phyloP scores from a whole-genome alignment of 2,113 vertebrate genomes.

The Oncorhynchus gorbuscha region DNA sequence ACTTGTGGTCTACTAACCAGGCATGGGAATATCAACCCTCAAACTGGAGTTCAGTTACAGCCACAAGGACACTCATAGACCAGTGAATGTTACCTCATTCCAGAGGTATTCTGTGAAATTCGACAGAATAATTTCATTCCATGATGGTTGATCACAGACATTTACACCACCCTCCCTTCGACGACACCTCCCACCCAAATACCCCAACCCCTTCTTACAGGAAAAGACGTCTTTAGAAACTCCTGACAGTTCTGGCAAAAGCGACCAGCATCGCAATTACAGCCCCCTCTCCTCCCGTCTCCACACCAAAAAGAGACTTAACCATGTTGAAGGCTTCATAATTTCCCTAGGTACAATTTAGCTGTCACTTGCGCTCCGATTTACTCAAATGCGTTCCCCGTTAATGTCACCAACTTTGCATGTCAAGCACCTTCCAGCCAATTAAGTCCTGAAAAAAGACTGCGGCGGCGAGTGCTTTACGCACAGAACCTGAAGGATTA shows the following conservation, averaged over 20 bases:
- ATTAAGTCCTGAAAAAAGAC: conserved; percentile 82
- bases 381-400: conserved; percentile 88
- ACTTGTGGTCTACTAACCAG: too few species aligned
- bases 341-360: conserved; percentile 99
- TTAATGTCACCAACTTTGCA: conserved; percentile 99
- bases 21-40: too few species aligned
- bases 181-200: conserved; percentile 39
- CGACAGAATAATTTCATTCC: not conserved
- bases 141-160: not conserved
- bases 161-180: conserved; percentile 11
- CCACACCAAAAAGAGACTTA: conserved; percentile 78
- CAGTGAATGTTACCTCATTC: not conserved
- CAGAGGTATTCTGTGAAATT: not conserved
- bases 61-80: not conserved
- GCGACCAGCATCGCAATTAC: conserved; percentile 91
- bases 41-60: not conserved
- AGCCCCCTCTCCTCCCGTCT: conserved; percentile 50
- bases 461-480: conserved; percentile 68
- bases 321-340: conserved; percentile 99
- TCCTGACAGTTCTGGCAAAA: conserved; percentile 79
- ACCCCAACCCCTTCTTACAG: conserved; percentile 41
- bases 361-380: conserved; percentile 98
- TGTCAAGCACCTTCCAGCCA: conserved; percentile 99
- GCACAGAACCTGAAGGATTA: conserved; percentile 99
- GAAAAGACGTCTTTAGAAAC: conserved; percentile 52